Evolutionary conservation across 1,140 invertebrate genomes (phyloP).

Genomic region (Thalassaphorura encarpata): DNA sequence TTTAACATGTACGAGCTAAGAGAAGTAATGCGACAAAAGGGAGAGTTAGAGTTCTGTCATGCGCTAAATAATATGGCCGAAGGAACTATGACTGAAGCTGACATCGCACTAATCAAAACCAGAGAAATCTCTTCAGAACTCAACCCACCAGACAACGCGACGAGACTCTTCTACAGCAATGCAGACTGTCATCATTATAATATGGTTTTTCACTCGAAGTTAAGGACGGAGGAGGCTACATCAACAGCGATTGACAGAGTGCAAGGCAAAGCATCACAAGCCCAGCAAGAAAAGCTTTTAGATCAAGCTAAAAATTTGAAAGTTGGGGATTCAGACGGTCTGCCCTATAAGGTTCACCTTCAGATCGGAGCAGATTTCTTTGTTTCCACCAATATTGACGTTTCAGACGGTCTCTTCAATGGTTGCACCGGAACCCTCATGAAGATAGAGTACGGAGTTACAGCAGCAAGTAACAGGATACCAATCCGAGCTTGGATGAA

Average conservation of each 20-base stretch:
- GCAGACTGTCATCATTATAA: background rate
- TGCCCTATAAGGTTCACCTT: slow-evolving; percentile 33
- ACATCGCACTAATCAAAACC: slow-evolving; percentile 6
- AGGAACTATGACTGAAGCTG: slow-evolving; percentile 3
- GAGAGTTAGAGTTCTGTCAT: background rate
- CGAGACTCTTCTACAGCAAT: slow-evolving; percentile 8
- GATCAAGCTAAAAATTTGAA: background rate
- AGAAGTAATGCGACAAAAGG: slow-evolving; percentile 11
- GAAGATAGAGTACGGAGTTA: slow-evolving; percentile 24
- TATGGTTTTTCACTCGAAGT: background rate
- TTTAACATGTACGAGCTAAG: slow-evolving; percentile 2
- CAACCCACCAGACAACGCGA: background rate
- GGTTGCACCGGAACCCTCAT: slow-evolving; percentile 34
- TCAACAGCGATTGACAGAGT: background rate
- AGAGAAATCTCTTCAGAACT: background rate
- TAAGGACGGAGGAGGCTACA: background rate
- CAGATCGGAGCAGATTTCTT: slow-evolving; percentile 34
- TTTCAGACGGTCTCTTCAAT: slow-evolving; percentile 35
- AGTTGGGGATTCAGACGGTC: slow-evolving; percentile 25
- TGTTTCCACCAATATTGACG: slow-evolving; percentile 35
- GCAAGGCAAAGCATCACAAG: background rate
- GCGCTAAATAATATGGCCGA: slow-evolving; percentile 9
- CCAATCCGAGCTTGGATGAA: slow-evolving; percentile 1
- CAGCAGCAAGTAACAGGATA: background rate
- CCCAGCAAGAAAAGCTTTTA: background rate